Evolutionary conservation across 2,888 invertebrate species (phyloP), one percentile per base, ranked within the genome.

Genomic region (Barypeithes pellucidus): DNA sequence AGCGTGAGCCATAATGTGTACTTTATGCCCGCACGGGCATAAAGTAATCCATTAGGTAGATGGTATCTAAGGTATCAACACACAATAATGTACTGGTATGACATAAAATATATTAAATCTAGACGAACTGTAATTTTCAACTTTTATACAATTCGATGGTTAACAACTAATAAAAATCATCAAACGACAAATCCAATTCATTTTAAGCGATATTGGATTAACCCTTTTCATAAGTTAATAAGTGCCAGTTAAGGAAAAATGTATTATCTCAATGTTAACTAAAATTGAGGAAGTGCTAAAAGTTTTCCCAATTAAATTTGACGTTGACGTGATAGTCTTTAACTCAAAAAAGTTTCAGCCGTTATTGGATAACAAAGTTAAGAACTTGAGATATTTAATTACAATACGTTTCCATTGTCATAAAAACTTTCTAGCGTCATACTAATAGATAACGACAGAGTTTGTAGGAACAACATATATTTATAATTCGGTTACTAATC

Each of bases 251-350:
- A 24, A 50, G 22, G 24, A 22, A 50, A 50, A 50, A 50, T n/a
- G 22, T 50, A 50, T 50, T 50, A 22, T 50, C 50, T 24, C 50
- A 24, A 50, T 50, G 50, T 50, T 50, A 50, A 50, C 50, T 50
- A 24, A 50, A 50, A 50, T 50, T 50, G 20, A 50, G 22, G 20
- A 50, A 50, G 50, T 50, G 50, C 22, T 50, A 1, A 50, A 50
- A 50, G n/a, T 50, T 50, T 50, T 50, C 22, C 50, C 50, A 50
- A 50, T 50, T 50, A 50, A 50, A 50, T 50, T 50, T 50, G 50
- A 50, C 50, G 50, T 22, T 50, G 50, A 50, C 50, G 24, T 50
- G 24, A 50, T 20, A 50, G 20, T 20, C 50, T 50, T 50, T 50
- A 50, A 50, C 50, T 50, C 50, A 50, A 50, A 50, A n/a, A 50